These are phyloP conservation scores for Aleadryas rufinucha DNA, from an alignment of 2,113 vertebrate genomes.

Conservation along the genomic window DNA sequence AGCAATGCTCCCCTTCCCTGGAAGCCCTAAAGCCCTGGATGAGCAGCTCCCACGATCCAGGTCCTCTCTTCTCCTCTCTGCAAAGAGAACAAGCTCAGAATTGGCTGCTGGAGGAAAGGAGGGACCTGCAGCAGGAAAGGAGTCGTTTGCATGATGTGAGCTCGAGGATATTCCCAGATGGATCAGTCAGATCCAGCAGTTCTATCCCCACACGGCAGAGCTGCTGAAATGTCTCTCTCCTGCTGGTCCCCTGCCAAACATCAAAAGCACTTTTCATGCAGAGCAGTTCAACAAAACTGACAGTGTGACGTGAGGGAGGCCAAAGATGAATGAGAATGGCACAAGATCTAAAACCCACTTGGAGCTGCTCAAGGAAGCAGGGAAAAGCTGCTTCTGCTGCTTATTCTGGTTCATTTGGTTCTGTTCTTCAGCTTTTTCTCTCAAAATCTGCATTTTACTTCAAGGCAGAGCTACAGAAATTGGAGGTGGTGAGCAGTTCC, in stretches of 20 bases:
- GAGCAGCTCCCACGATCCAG: neutral
- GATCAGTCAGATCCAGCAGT: neutral
- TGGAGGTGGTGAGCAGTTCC: neutral
- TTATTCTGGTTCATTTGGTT: neutral
- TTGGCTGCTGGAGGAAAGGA: neutral
- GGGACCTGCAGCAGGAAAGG: neutral
- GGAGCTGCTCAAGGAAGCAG: neutral
- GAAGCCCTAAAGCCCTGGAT: neutral
- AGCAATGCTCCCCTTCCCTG: neutral
- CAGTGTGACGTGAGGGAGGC: neutral
- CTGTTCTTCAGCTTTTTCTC: neutral
- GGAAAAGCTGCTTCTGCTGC: neutral
- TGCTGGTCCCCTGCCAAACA: neutral
- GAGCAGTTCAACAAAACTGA: neutral
- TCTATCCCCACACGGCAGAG: neutral
- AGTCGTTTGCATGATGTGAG: neutral
- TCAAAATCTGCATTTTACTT: neutral
- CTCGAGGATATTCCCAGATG: neutral
- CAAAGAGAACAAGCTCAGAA: neutral
- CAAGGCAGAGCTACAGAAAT: neutral
- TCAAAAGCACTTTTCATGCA: neutral
- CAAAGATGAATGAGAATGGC: neutral
- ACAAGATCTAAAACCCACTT: neutral
- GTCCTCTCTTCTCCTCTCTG: neutral
- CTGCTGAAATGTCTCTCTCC: neutral